Percentiles rank a stretch among this genome's conserved stretches.
phyloP scores from a whole-genome alignment of 2,797 vertebrate genomes.

The Enteromius treurensis region DNA sequence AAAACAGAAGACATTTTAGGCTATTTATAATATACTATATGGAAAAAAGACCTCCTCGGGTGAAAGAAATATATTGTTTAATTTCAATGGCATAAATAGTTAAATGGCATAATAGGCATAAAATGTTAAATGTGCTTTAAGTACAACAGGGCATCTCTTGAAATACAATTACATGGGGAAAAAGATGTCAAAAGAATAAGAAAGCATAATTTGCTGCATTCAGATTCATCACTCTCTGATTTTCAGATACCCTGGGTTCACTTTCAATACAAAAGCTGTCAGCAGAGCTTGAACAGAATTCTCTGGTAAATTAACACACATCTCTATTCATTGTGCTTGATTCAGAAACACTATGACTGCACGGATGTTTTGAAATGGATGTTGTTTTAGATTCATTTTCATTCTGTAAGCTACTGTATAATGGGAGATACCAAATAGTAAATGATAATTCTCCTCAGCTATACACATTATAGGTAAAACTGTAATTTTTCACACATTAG shows the following conservation, averaged over 20 bases:
- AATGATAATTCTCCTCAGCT: not conserved
- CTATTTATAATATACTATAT: not conserved
- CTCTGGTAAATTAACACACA: slow-evolving; percentile 41
- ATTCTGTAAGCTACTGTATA: not conserved
- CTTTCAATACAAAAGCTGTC: slow-evolving; percentile 37
- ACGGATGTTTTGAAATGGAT: not conserved
- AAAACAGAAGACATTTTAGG: not conserved
- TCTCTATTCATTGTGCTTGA: slow-evolving; percentile 36
- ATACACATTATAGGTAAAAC: not conserved
- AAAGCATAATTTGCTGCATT: slow-evolving; percentile 47
- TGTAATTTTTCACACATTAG: slow-evolving; percentile 11
- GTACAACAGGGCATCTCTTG: slow-evolving; percentile 5
- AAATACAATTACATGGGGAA: slow-evolving; percentile 24
- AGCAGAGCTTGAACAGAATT: slow-evolving; percentile 16
- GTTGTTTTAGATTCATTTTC: slow-evolving; percentile 27
- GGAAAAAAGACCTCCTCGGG: not conserved
- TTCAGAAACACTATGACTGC: slow-evolving; percentile 49
- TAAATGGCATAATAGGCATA: too few relatives aligned
- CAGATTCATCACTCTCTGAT: slow-evolving; percentile 18
- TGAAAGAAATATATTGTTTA: not conserved
- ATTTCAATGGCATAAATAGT: slow-evolving; percentile 9
- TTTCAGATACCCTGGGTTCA: slow-evolving; percentile 27
- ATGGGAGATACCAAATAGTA: not conserved
- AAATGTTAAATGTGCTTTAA: slow-evolving; percentile 7
- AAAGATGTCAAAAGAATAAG: slow-evolving; percentile 31